These are phyloP conservation scores for Mechanitis mazaeus DNA, from an alignment of 2,888 invertebrate species.

Conservation along the genomic window DNA sequence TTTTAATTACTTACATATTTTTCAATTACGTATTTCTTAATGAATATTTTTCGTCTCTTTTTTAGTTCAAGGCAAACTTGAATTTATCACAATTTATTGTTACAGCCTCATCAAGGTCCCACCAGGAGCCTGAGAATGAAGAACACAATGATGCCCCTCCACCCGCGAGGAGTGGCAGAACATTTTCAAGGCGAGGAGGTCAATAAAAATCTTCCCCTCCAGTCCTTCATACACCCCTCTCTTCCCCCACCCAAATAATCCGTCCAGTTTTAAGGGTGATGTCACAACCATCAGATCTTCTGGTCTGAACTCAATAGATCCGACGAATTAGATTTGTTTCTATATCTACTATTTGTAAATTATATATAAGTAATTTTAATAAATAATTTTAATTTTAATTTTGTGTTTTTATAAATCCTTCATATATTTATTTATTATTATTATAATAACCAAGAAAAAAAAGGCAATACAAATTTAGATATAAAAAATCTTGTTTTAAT, in stretches of 20 bases:
- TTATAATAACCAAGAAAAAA: too few relatives aligned
- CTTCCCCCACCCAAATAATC: constrained; percentile 21
- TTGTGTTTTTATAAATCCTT: constrained; percentile 15
- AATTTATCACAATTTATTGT: constrained; percentile 22
- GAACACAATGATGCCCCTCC: constrained; percentile 54
- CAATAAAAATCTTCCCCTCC: constrained; percentile 37
- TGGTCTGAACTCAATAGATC: constrained; percentile 36
- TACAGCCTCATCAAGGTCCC: constrained; percentile 55
- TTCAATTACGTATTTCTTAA: neutral
- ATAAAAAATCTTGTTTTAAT: too few relatives aligned
- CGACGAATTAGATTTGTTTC: constrained; percentile 47
- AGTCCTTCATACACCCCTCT: constrained; percentile 23
- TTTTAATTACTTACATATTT: too few relatives aligned
- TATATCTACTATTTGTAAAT: constrained; percentile 65
- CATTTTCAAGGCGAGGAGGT: constrained; percentile 53
- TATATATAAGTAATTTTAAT: constrained; percentile 67
- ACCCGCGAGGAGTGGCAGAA: constrained; percentile 45
- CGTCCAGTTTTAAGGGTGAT: constrained; percentile 12
- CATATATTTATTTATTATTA: too few relatives aligned
- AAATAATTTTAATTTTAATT: constrained; percentile 49
- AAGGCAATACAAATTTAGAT: too few relatives aligned
- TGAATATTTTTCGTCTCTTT: too few relatives aligned
- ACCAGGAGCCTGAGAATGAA: constrained; percentile 52
- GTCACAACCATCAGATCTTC: constrained; percentile 31
- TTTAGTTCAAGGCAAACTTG: too few relatives aligned